phyloP scores from a whole-genome alignment of 2,113 vertebrate genomes.

The Nestor notabilis region DNA sequence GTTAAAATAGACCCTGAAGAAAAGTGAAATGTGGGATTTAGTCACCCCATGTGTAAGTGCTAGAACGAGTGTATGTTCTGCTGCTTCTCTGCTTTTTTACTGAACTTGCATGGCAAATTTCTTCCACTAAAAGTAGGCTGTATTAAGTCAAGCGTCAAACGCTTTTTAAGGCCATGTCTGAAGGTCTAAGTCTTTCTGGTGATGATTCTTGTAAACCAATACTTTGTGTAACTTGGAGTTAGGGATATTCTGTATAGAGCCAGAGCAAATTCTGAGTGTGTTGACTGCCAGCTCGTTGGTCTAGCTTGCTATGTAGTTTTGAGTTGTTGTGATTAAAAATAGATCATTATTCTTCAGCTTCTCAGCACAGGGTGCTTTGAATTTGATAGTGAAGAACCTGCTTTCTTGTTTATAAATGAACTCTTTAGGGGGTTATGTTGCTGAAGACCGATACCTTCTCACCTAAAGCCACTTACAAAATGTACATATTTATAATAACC shows the following conservation, averaged over 20 bases:
- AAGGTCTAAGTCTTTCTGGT: neutral
- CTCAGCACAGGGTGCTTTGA: neutral
- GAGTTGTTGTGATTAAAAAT: neutral
- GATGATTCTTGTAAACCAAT: neutral
- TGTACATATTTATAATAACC: slow-evolving; percentile 67
- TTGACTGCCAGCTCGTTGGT: neutral
- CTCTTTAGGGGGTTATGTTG: neutral
- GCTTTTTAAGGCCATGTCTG: neutral
- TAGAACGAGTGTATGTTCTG: neutral
- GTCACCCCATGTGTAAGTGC: neutral
- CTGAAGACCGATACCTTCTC: neutral
- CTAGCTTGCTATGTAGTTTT: neutral
- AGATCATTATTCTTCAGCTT: neutral
- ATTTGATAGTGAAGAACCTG: neutral
- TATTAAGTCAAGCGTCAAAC: neutral
- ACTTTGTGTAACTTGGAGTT: neutral
- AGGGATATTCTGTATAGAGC: fast-evolving
- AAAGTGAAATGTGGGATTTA: neutral
- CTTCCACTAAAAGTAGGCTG: neutral
- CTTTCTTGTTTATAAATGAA: neutral
- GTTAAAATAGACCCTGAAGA: neutral
- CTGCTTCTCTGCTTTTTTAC: neutral
- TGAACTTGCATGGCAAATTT: neutral
- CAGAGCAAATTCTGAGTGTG: neutral
- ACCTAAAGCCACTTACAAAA: slow-evolving; percentile 24